Percentiles rank a stretch among this genome's conserved stretches.
Evolutionary conservation across 2,797 vertebrate species (phyloP).

Genomic region (Sylvia borin): DNA sequence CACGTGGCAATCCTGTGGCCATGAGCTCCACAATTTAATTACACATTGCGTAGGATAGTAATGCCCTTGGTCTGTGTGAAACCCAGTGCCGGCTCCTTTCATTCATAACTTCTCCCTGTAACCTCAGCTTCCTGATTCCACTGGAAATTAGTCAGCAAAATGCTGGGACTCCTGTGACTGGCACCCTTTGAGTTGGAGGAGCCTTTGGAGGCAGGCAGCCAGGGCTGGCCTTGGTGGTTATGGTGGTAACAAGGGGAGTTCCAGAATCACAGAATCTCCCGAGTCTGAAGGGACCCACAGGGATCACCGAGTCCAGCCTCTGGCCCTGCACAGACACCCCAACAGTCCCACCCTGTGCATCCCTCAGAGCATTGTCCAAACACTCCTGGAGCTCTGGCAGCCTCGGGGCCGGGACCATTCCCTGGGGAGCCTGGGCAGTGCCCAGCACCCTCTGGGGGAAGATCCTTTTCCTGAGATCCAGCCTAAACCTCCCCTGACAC

Average conservation of each 20-base stretch:
- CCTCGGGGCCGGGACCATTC: rapidly evolving
- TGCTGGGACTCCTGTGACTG: neutral
- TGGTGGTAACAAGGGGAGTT: neutral
- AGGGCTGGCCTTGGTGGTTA: neutral
- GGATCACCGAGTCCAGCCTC: rapidly evolving
- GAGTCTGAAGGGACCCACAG: neutral
- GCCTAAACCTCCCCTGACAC: rapidly evolving
- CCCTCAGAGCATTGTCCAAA: rapidly evolving
- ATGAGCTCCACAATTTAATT: slow-evolving; percentile 36
- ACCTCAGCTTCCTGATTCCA: slow-evolving; percentile 55
- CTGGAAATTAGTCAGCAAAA: slow-evolving; percentile 41
- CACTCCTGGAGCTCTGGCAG: neutral
- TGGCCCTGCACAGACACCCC: neutral
- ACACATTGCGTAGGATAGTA: neutral
- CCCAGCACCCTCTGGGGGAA: neutral
- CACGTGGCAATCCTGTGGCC: neutral
- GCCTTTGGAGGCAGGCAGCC: neutral
- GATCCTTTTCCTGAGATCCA: rapidly evolving
- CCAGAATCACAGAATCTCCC: neutral
- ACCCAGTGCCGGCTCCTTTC: neutral
- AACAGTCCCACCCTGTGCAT: neutral
- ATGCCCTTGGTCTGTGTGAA: slow-evolving; percentile 14
- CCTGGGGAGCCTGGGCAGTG: neutral
- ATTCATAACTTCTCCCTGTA: slow-evolving; percentile 52
- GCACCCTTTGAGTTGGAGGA: neutral